phyloP scores from a whole-genome alignment of 1,140 invertebrate species.

The Phthorimaea operculella region DNA sequence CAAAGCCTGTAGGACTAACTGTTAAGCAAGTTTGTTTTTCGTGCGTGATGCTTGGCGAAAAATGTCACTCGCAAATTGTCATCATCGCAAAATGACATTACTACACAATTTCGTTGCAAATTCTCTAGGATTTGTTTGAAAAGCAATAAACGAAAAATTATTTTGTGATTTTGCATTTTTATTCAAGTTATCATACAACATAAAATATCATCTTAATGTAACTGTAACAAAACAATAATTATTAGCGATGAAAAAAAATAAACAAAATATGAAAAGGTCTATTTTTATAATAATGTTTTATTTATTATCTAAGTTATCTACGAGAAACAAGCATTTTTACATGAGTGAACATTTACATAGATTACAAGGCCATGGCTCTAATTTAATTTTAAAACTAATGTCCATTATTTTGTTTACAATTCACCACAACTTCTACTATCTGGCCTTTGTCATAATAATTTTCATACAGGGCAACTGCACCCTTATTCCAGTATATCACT shows the following conservation, averaged over 20 bases:
- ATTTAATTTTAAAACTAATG: constrained; percentile 2
- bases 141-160: background rate
- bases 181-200: constrained; percentile 31
- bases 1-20: too few species aligned
- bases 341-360: constrained; percentile 56
- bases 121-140: background rate
- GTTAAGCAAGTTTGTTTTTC: too few species aligned
- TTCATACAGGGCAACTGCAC: background rate
- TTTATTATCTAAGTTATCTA: constrained; percentile 36
- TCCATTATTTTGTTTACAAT: background rate
- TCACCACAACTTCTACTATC: background rate
- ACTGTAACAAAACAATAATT: constrained; percentile 36
- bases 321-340: constrained; percentile 35
- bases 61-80: too few species aligned
- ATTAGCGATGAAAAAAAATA: constrained; percentile 37
- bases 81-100: too few species aligned
- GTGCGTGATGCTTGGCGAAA: too few species aligned
- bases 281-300: constrained; percentile 26
- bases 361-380: constrained; percentile 43
- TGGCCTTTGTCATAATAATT: background rate
- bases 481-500: background rate
- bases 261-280: constrained; percentile 44
- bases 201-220: constrained; percentile 39
- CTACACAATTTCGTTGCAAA: too few species aligned
- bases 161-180: constrained; percentile 20